Evolutionary conservation across 2,888 invertebrate genomes (phyloP), one percentile per base, ranked within the genome.

Genomic region (Smittia aterrima): DNA sequence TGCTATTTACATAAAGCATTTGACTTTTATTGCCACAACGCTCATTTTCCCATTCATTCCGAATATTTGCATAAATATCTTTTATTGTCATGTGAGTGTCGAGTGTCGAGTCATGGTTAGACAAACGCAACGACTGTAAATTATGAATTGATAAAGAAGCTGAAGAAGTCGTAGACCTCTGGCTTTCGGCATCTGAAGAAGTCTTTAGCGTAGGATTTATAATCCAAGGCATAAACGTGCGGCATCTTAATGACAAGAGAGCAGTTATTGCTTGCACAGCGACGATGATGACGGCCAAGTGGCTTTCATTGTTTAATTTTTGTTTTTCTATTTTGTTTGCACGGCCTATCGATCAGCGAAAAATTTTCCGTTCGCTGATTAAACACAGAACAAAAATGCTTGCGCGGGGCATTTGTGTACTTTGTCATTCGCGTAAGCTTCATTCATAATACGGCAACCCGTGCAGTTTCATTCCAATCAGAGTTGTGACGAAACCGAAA

Each of bases 1-100:
- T 47, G 53, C 11, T 47, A 47, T 47, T 47, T 47, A n/a, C 53
- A 47, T 47, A 47, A 47, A 47, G n/a, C n/a, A 47, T 47, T 47
- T 47, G n/a, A 47, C 53, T 16, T 16, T 18, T 47, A 18, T 18
- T 13, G 53, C 53, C 53, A 7, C 18, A n/a, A 18, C 53, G 3
- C n/a, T 16, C 53, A 47, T 18, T 47, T n/a, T n/a, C n/a, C n/a
- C n/a, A n/a, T n/a, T n/a, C n/a, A n/a, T n/a, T n/a, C n/a, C n/a
- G n/a, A n/a, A 32, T 47, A 47, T 47, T 47, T 47, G 18, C 53
- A 47, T 47, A 47, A 47, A 47, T 47, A 16, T 47, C 53, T 16
- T 47, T 47, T 47, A 47, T 4, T 47, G n/a, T 32, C 32, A 9
- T 32, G 9, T 32, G 32, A 6, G 32, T 9, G 32, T 32, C 32